Conservation (phyloP, 1,140 invertebrate species). For the Drosophila tropicalis region DNA sequence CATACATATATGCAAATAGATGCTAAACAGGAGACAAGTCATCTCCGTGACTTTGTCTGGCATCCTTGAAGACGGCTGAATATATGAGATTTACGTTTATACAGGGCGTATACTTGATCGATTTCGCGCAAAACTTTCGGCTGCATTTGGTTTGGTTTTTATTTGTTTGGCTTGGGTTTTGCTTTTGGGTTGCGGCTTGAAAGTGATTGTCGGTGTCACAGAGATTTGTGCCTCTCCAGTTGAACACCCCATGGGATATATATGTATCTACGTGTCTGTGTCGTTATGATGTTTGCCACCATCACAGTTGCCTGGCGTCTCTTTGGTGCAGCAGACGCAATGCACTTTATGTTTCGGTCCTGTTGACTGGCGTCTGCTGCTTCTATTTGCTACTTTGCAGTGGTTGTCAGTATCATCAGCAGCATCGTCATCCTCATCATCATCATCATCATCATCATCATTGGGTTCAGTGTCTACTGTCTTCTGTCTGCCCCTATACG, state of each 20-base stretch:
- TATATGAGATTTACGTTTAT: slow-evolving; percentile 24
- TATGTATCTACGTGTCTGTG: slow-evolving; percentile 5
- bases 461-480: background rate
- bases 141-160: slow-evolving; percentile 29
- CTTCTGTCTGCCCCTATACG: slow-evolving; percentile 40
- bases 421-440: slow-evolving; percentile 25
- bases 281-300: slow-evolving; percentile 54
- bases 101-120: slow-evolving; percentile 71
- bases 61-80: slow-evolving; percentile 24
- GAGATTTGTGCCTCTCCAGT: slow-evolving; percentile 43
- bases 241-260: background rate
- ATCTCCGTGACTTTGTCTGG: slow-evolving; percentile 33
- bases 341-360: slow-evolving; percentile 73
- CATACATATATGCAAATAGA: slow-evolving; percentile 70
- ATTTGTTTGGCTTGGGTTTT: slow-evolving; percentile 40
- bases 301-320: slow-evolving; percentile 55
- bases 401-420: slow-evolving; percentile 63
- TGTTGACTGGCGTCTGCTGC: slow-evolving; percentile 45
- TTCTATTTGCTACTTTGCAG: slow-evolving; percentile 32
- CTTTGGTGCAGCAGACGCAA: slow-evolving; percentile 66
- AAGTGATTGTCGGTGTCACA: slow-evolving; percentile 71
- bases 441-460: slow-evolving; percentile 2
- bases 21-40: slow-evolving; percentile 65
- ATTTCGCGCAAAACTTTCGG: slow-evolving; percentile 60
- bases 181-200: slow-evolving; percentile 41